Percentiles rank a stretch among this genome's conserved stretches.
Evolutionary conservation across 2,797 vertebrate genomes (phyloP).

Genomic region (Melanotaenia trifasciata): DNA sequence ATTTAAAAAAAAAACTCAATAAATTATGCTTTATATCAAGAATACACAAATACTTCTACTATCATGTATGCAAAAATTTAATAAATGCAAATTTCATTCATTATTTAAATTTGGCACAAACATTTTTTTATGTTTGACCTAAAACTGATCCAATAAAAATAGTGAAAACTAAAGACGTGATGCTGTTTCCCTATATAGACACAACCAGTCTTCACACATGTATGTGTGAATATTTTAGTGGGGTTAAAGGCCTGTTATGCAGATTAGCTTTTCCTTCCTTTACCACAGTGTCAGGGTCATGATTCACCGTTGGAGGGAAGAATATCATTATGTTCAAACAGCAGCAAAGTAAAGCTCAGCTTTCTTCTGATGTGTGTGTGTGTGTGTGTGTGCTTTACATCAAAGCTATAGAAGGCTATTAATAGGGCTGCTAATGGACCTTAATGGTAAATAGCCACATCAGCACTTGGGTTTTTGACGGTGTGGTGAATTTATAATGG

Average conservation of each 20-base stretch:
- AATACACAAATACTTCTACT: no score
- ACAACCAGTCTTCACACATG: background rate
- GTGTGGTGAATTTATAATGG: constrained; percentile 72
- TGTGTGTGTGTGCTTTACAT: constrained; percentile 52
- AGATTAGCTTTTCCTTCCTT: constrained; percentile 35
- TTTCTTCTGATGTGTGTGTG: constrained; percentile 45
- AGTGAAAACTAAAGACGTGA: fast-evolving
- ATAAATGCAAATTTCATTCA: no score
- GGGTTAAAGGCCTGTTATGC: constrained; percentile 55
- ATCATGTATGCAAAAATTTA: no score
- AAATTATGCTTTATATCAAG: no score
- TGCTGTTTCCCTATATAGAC: background rate
- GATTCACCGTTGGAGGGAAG: constrained; percentile 43
- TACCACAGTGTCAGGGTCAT: constrained; percentile 42
- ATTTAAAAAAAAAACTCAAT: no score
- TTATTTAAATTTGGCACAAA: background rate
- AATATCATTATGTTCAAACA: constrained; percentile 61
- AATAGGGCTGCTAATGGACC: constrained; percentile 75
- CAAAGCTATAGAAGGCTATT: constrained; percentile 67
- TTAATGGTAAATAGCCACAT: constrained; percentile 72
- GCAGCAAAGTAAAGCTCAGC: constrained; percentile 48
- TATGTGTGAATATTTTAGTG: constrained; percentile 26
- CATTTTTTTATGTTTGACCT: background rate
- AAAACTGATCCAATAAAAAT: background rate
- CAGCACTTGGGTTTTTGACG: constrained; percentile 70